Conservation (phyloP, 2,797 vertebrate species). For the Pipistrellus pipistrellus region DNA sequence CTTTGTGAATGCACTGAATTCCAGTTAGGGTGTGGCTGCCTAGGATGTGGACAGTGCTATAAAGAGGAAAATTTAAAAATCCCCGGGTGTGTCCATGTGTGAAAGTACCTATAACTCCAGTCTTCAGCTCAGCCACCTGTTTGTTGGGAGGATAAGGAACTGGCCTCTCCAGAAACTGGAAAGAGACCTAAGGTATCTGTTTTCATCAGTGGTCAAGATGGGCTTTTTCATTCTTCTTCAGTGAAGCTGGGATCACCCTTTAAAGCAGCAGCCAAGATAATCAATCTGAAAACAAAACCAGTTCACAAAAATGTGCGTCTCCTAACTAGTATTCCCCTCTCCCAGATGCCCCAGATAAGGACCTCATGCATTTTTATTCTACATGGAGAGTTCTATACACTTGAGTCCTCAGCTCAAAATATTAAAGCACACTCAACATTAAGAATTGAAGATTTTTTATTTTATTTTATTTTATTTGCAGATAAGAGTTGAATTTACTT, state of each 20-base stretch:
- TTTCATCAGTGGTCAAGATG: background rate
- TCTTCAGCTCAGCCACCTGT: background rate
- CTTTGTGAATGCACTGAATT: background rate
- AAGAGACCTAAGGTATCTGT: background rate
- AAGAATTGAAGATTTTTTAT: background rate
- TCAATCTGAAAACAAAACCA: background rate
- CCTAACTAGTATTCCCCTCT: background rate
- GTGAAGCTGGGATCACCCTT: background rate
- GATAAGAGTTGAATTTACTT: background rate
- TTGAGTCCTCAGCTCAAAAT: background rate
- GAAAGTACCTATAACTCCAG: slow-evolving; percentile 5
- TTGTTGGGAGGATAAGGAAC: slow-evolving; percentile 17
- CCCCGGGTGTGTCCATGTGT: background rate
- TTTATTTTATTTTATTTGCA: background rate
- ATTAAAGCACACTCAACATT: background rate
- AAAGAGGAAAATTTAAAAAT: background rate
- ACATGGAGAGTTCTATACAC: background rate
- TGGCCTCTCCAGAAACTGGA: background rate
- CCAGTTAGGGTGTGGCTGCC: background rate
- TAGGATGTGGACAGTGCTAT: background rate
- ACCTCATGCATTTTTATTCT: background rate
- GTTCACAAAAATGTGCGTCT: background rate
- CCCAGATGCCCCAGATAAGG: background rate
- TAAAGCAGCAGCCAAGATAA: background rate
- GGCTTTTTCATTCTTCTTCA: background rate